Base-by-base conservation (phyloP, 2,797 vertebrate species). In the Iguana delicatissima region DNA sequence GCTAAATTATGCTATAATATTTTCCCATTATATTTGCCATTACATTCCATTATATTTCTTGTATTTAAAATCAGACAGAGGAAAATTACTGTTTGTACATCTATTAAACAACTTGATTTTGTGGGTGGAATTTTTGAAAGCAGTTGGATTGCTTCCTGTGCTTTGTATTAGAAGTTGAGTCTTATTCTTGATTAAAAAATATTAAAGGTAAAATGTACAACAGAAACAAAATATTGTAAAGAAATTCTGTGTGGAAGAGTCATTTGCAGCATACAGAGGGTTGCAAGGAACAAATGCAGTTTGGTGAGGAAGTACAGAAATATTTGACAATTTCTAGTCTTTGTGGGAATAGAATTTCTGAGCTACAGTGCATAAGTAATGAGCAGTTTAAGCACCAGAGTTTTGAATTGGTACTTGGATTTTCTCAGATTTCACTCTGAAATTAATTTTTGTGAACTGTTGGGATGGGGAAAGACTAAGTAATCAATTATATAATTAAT, bases 1-100 rank as follows among this genome's bases (percentile, higher is more conserved):
- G 10, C 12, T 77, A 76, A 80, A 80, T 80, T 89, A 77, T 55
- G n/a, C 42, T 50, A 22, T 81, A 80, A 62, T 35, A 88, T 29
- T 29, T 72, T 79, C 42, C 35, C 16, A n/a, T 87, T 84, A 50
- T 46, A 46, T 46, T 46, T 46, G 3, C 42, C 42, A 46, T 46
- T 46, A 46, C 4, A 46, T 46, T 46, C 42, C 42, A 46, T 46
- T 46, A 46, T 64, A 69, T 85, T 35, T 22, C 59, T 38, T 7
- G 67, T 84, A 10, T 50, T 24, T 16, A 55, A 18, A n/a, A 10
- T 55, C 85, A 35, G 3, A 79, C 73, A 72, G n/a, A 26, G 62
- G 77, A 67, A 84, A 73, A 32, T 73, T 69, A 42, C n/a, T 38
- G 24, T 62, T 76, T 57, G 50, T 22, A 29, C 42, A 55, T 90